Evolutionary conservation across 1,140 invertebrate species (phyloP).

Genomic region (Latrodectus geometricus): DNA sequence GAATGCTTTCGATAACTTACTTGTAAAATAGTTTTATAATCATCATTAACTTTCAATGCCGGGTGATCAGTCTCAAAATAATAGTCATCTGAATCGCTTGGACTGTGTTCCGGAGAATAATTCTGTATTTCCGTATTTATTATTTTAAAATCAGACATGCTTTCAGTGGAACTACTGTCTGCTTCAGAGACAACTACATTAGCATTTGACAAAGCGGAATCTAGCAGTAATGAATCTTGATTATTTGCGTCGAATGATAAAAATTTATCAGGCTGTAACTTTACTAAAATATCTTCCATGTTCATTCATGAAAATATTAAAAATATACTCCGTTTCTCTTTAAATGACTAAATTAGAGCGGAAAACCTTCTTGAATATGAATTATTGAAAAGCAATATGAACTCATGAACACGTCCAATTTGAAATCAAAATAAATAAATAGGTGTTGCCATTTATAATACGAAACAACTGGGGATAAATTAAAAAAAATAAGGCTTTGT

Average conservation of each 20-base stretch:
- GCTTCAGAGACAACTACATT: neutral
- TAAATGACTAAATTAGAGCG: no score
- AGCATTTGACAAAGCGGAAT: neutral
- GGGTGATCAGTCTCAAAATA: conserved; percentile 91
- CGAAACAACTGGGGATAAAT: no score
- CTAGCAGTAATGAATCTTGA: neutral
- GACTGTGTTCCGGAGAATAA: neutral
- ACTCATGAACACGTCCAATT: no score
- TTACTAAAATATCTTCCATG: neutral
- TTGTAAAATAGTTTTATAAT: conserved; percentile 84
- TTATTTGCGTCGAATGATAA: neutral
- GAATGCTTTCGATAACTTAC: conserved; percentile 67
- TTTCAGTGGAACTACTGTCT: neutral
- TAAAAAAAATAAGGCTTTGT: no score
- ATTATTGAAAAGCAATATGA: no score
- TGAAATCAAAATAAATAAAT: no score
- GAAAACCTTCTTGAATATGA: no score
- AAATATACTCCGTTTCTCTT: no score
- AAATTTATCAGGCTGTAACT: neutral
- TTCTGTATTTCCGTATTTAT: neutral
- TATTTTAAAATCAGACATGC: neutral
- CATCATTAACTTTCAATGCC: conserved; percentile 84
- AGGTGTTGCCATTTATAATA: no score
- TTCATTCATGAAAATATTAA: neutral
- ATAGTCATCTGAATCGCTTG: conserved; percentile 71